A percentile compares a stretch with the other conserved stretches of the same genome.
Conservation (phyloP, 2,113 vertebrate genomes). For the Oceanodroma tethys region DNA sequence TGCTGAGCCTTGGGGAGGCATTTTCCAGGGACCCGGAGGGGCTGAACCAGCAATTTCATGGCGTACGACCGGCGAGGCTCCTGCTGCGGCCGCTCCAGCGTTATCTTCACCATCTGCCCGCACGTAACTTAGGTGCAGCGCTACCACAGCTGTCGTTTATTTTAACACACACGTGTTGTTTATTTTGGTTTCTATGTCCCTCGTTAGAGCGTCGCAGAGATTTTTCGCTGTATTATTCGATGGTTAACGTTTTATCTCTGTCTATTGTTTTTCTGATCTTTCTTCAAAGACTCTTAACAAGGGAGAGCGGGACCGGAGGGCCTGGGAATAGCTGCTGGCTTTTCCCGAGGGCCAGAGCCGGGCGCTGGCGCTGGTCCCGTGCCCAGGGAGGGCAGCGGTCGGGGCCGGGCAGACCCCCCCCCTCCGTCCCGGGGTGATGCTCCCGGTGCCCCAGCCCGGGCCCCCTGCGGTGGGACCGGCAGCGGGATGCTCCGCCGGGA, state of each 20-base stretch:
- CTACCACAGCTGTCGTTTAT: background rate
- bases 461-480: background rate
- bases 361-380: background rate
- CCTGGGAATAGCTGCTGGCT: background rate
- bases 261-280: background rate
- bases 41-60: background rate
- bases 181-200: background rate
- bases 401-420: background rate
- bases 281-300: background rate
- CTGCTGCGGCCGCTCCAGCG: rapidly evolving
- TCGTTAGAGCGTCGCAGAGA: rapidly evolving
- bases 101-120: background rate
- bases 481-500: rapidly evolving
- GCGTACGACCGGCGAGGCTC: rapidly evolving
- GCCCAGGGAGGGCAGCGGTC: rapidly evolving
- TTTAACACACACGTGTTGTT: background rate
- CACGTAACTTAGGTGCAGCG: rapidly evolving
- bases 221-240: background rate
- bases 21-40: rapidly evolving
- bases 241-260: rapidly evolving
- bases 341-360: rapidly evolving
- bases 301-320: background rate
- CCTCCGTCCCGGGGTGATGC: background rate
- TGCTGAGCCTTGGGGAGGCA: background rate
- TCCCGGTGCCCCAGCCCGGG: rapidly evolving